Evolutionary conservation across 2,797 vertebrate genomes (phyloP), one percentile per base, ranked within the genome.

Genomic region (Sus cebifrons): DNA sequence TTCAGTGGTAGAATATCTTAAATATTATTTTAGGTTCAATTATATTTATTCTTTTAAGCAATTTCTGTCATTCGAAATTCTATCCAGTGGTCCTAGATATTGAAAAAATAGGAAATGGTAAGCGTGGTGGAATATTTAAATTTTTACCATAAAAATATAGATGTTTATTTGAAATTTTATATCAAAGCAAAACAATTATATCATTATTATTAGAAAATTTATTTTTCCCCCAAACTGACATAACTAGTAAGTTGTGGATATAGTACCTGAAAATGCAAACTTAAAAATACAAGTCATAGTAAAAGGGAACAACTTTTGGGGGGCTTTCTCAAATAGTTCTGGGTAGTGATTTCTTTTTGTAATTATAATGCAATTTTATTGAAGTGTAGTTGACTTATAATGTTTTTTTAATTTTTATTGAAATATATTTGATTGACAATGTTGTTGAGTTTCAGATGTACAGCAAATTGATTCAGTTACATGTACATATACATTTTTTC

Each of bases 31-130:
- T 91, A 64, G 3, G 4, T 18, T 94, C n/a, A 62, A 64, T 52
- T 74, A 21, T 12, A 27, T 29, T 84, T 93, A 91, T 64, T 78
- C 56, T 95, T 89, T 77, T 81, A 88, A 18, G 54, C 65, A 56
- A 62, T 68, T 77, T 36, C 12, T 58, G 32, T 73, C 10, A 60
- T 54, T 92, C 74, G 21, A 89, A 86, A 86, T 67, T 88, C 23
- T 23, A 89, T 91, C 12, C 2, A 71, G 16, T 86, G 11, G n/a
- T 29, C 9, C 4, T 49, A 12, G 20, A 54, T 52, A 56, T 16
- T 94, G 36, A 89, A 40, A 95, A 89, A 84, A 49, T 49, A 64
- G 49, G 17, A 79, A 36, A 49, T 8, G 23, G 16, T 58, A 44
- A 52, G 2, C 44, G 60, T 68, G 12, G 25, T 79, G 54, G 27